Conservation (phyloP, 2,888 invertebrate species). For the Neoscelio sp. region DNA sequence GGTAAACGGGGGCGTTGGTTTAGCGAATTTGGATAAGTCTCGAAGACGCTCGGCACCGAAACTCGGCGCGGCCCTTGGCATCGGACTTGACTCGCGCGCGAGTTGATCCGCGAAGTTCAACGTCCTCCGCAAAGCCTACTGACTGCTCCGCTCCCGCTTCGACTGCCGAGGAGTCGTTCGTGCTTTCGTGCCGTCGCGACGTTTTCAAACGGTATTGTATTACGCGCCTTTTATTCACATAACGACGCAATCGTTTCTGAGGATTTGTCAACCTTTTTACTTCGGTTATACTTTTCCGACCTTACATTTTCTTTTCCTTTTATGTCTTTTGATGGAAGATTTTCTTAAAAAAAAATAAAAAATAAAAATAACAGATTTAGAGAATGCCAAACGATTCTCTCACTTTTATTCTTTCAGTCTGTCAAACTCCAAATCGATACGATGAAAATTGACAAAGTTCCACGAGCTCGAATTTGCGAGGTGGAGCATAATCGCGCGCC, state of each 20-base stretch:
- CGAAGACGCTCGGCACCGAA: constrained; percentile 34
- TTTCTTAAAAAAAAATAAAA: too few relatives aligned
- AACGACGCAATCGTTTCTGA: constrained; percentile 52
- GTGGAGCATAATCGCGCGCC: too few relatives aligned
- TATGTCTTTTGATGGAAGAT: too few relatives aligned
- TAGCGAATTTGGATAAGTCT: constrained; percentile 3
- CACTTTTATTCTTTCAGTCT: too few relatives aligned
- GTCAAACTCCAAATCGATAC: too few relatives aligned
- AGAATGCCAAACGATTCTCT: too few relatives aligned
- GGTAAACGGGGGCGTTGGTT: background rate
- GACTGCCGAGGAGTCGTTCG: constrained; percentile 57
- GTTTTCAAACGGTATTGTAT: constrained; percentile 63
- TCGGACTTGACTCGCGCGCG: constrained; percentile 57
- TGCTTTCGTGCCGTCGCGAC: constrained; percentile 61
- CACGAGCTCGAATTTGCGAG: too few relatives aligned
- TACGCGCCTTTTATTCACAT: constrained; percentile 65
- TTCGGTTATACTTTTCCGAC: constrained; percentile 11
- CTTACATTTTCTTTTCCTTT: too few relatives aligned
- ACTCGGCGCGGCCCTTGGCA: constrained; percentile 58
- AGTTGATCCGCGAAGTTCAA: constrained; percentile 60
- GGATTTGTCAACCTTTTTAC: constrained; percentile 55
- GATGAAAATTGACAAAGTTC: too few relatives aligned
- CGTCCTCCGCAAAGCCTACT: constrained; percentile 62
- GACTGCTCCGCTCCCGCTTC: constrained; percentile 60
- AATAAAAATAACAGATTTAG: too few relatives aligned